A percentile compares a stretch with the other conserved stretches of the same genome.
Evolutionary conservation across 2,797 vertebrate genomes (phyloP).

Genomic region (Sebastes kiyomatsui): DNA sequence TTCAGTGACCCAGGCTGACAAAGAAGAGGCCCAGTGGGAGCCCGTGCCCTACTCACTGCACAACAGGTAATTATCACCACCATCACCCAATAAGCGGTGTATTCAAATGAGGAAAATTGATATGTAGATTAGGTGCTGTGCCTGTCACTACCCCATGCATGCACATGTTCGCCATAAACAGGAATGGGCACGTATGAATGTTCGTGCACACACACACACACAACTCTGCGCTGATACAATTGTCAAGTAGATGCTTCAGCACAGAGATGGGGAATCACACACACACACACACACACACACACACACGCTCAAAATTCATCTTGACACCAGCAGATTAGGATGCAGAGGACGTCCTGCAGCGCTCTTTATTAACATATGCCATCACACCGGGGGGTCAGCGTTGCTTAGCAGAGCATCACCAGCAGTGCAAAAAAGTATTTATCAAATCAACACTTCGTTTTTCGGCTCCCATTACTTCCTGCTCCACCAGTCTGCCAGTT

Average conservation of each 20-base stretch:
- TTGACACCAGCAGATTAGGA: constrained; percentile 66
- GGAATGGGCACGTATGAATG: neutral
- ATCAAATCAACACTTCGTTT: constrained; percentile 59
- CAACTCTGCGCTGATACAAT: neutral
- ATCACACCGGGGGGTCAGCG: constrained; percentile 54
- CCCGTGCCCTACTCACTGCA: constrained; percentile 52
- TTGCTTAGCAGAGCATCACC: constrained; percentile 65
- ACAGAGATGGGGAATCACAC: constrained; percentile 12
- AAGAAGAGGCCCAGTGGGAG: constrained; percentile 59
- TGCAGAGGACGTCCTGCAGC: constrained; percentile 59
- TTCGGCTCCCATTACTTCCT: constrained; percentile 42
- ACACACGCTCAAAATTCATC: constrained; percentile 36
- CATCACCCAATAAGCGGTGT: constrained; percentile 57
- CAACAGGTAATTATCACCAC: constrained; percentile 76
- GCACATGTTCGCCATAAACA: constrained; percentile 30
- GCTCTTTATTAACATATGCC: constrained; percentile 78
- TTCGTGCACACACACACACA: constrained; percentile 13
- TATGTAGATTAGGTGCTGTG: constrained; percentile 71
- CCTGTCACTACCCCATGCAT: constrained; percentile 22
- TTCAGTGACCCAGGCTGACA: constrained; percentile 56
- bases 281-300: constrained; percentile 6
- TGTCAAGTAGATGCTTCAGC: constrained; percentile 20
- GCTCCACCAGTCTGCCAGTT: constrained; percentile 18
- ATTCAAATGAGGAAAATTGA: constrained; percentile 75
- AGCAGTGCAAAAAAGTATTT: constrained; percentile 59